phyloP scores from a whole-genome alignment of 2,888 invertebrate species.

The Eupithecia insigniata region DNA sequence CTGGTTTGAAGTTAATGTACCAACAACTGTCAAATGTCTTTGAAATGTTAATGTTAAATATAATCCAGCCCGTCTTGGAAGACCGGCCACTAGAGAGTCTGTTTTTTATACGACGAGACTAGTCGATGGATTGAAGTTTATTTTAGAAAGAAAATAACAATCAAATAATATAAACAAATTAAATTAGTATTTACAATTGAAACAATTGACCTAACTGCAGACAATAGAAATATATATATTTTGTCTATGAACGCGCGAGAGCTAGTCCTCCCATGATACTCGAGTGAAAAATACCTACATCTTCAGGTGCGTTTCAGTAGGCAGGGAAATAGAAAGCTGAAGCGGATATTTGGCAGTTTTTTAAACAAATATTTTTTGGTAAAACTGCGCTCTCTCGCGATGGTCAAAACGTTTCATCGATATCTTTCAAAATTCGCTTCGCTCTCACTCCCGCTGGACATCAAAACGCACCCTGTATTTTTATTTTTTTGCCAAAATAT shows the following conservation, averaged over 20 bases:
- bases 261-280: too few species aligned
- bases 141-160: too few species aligned
- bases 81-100: neutral
- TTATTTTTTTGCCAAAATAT: neutral
- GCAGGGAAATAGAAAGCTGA: neutral
- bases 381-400: too few species aligned
- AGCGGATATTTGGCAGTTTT: neutral
- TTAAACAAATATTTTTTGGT: neutral
- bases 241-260: too few species aligned
- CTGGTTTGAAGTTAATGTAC: conserved; percentile 11
- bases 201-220: too few species aligned
- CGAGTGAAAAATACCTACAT: too few species aligned
- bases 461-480: neutral
- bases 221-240: too few species aligned
- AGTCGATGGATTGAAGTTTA: too few species aligned
- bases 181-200: too few species aligned
- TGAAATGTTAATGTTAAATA: neutral
- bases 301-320: neutral
- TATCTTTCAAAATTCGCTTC: neutral
- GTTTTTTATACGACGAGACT: too few species aligned
- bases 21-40: conserved; percentile 1
- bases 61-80: neutral
- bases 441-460: neutral
- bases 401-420: neutral
- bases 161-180: too few species aligned